Evolutionary conservation across 92 coral and sea anemone species (phyloP).

Genomic region (Epizoanthus scotinus): DNA sequence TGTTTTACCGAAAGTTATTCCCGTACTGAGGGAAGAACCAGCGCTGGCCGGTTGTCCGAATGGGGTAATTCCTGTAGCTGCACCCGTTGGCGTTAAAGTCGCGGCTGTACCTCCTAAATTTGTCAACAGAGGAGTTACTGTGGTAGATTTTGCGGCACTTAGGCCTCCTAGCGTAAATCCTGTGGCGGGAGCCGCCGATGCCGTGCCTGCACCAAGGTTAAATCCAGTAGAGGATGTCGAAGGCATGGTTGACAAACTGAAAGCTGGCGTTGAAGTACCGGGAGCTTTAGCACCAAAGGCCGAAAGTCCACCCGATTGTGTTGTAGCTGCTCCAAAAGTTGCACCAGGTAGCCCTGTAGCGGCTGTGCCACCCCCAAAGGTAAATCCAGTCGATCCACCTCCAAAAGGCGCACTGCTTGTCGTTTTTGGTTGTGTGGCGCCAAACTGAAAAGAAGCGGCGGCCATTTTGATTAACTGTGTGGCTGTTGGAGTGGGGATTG

Average conservation of each 20-base stretch:
- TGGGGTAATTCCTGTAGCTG: neutral
- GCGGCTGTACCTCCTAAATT: neutral
- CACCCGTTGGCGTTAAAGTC: neutral
- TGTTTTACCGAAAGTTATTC: constrained; percentile 27
- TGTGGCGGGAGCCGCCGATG: constrained; percentile 11
- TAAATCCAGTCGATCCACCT: constrained; percentile 34
- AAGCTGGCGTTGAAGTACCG: constrained; percentile 20
- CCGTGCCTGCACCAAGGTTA: constrained; percentile 15
- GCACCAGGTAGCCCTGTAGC: constrained; percentile 15
- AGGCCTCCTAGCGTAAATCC: constrained; percentile 26
- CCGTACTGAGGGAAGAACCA: neutral
- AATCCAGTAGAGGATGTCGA: constrained; percentile 24
- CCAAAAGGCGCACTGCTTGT: constrained; percentile 11
- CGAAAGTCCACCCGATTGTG: constrained; percentile 31
- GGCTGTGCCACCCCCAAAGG: constrained; percentile 17
- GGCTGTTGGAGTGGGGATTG: neutral
- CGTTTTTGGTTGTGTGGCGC: constrained; percentile 40
- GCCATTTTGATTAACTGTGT: constrained; percentile 19
- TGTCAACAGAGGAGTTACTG: constrained; percentile 23
- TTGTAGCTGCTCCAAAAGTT: constrained; percentile 35
- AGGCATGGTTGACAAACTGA: constrained; percentile 13
- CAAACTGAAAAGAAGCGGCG: constrained; percentile 38
- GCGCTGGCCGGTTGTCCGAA: constrained; percentile 1
- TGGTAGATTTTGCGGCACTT: constrained; percentile 6
- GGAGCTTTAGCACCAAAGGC: constrained; percentile 23